Evolutionary conservation across 1,140 invertebrate genomes (phyloP), one percentile per base, ranked within the genome.

Genomic region (Diachasma alloeum): DNA sequence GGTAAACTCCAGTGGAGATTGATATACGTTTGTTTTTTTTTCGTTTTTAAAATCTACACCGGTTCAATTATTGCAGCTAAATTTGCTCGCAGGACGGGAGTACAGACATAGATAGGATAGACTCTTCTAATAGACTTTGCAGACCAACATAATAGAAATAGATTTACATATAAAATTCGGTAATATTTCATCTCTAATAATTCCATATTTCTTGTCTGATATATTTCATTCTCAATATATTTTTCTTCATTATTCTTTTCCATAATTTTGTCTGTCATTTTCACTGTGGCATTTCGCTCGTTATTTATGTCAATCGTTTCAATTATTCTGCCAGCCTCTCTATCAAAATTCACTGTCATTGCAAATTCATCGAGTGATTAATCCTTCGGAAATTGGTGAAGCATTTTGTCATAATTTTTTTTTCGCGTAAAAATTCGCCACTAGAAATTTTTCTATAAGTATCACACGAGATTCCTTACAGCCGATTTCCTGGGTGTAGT

Each of bases 61-160:
- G 15, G 24, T 63, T 63, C 59, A 63, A 63, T 63, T 31, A 63
- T 63, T 63, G 22, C 59, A 63, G 24, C 59, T 63, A 63, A 31
- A 63, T 2, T 63, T 63, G 59, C 59, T 63, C 59, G 59, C 59
- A 63, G 59, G 59, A 63, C 59, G 59, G 59, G 19, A 26, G 19
- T 63, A 63, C 59, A 63, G 59, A 63, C 24, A 63, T 63, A 63
- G 59, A 63, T 63, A 63, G 59, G 59, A 63, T 63, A 63, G 59
- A 63, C 59, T 63, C 59, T 63, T 63, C 59, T 63, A 63, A 63
- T 63, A 63, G 59, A 63, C 59, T 63, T 63, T 63, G 59, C 59
- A 63, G 59, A 26, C 24, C 24, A 63, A 63, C 59, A 63, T 63
- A 63, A 63, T 63, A 63, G 59, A 63, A 63, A 63, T 63, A 63